A percentile compares a stretch with the other conserved stretches of the same genome.
phyloP scores from a whole-genome alignment of 2,888 invertebrate genomes.

The Tetragonula carbonaria region DNA sequence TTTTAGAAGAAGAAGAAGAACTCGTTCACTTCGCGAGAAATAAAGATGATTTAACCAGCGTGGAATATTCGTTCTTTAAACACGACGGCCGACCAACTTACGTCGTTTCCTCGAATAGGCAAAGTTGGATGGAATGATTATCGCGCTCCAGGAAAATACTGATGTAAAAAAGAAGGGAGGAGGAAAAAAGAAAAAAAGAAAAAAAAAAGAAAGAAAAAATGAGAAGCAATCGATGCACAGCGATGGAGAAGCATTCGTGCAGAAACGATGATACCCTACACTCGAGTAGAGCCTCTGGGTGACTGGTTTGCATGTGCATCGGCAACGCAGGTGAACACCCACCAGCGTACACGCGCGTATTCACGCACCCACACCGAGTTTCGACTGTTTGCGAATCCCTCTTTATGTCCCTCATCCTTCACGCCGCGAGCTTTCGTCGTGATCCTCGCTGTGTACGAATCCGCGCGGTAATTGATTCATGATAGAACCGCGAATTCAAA shows the following conservation, averaged over 20 bases:
- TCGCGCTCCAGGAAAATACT: constrained; percentile 45
- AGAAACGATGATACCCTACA: constrained; percentile 41
- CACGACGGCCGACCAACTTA: constrained; percentile 51
- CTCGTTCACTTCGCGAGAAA: constrained; percentile 19
- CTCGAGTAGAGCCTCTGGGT: neutral
- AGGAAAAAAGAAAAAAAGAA: neutral
- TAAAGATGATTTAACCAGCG: constrained; percentile 40
- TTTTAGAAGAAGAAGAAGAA: constrained; percentile 4
- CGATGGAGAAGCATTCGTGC: constrained; percentile 57
- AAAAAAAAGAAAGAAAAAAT: constrained; percentile 4
- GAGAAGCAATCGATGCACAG: constrained; percentile 34
- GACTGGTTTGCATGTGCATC: constrained; percentile 35
- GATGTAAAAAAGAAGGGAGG: neutral
- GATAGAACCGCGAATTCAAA: constrained; percentile 79
- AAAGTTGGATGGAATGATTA: constrained; percentile 67
- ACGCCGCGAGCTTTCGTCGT: constrained; percentile 72
- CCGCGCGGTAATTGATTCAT: constrained; percentile 79
- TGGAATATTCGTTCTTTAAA: constrained; percentile 51
- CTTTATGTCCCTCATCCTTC: constrained; percentile 72
- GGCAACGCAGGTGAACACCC: constrained; percentile 43
- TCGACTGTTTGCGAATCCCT: constrained; percentile 61
- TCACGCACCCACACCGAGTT: constrained; percentile 4
- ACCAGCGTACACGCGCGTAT: neutral
- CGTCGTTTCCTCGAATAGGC: constrained; percentile 60
- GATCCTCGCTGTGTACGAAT: constrained; percentile 77